phyloP scores from a whole-genome alignment of 2,797 vertebrate genomes.

The Oryzias dopingdopingensis region DNA sequence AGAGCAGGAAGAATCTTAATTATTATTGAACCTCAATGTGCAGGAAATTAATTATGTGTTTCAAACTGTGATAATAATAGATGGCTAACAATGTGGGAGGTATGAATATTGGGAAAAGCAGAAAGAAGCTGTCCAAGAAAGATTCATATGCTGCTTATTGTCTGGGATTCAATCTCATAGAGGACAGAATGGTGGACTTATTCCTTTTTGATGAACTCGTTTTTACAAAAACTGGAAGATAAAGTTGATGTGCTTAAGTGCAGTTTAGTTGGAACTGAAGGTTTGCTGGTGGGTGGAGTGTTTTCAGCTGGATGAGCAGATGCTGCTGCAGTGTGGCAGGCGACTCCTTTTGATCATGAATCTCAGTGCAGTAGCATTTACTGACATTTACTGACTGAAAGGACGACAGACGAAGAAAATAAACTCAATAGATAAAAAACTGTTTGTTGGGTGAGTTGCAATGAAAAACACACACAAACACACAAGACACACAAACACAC shows the following conservation, averaged over 20 bases:
- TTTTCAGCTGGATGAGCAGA: conserved; percentile 51
- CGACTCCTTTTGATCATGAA: conserved; percentile 47
- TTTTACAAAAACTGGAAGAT: background rate
- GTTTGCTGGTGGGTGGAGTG: conserved; percentile 16
- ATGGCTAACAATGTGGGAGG: conserved; percentile 51
- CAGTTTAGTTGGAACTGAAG: conserved; percentile 16
- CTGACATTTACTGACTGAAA: conserved; percentile 48
- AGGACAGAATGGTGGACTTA: background rate
- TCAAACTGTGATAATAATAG: conserved; percentile 61
- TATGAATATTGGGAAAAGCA: conserved; percentile 19
- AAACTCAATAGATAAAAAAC: conserved; percentile 7
- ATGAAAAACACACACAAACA: conserved; percentile 38
- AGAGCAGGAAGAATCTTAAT: conserved; percentile 52
- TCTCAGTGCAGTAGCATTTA: conserved; percentile 37
- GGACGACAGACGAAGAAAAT: conserved; percentile 32
- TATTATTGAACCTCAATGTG: conserved; percentile 47
- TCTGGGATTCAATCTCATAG: conserved; percentile 23
- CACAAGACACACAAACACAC: no score
- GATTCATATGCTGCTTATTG: conserved; percentile 12
- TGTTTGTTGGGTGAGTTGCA: conserved; percentile 8
- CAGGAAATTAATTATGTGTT: conserved; percentile 56
- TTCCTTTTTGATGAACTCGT: background rate
- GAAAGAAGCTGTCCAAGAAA: conserved; percentile 24
- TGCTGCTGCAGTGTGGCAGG: conserved; percentile 40
- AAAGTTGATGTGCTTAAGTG: conserved; percentile 7